These are phyloP conservation scores for Cygnus atratus DNA, from an alignment of 2,113 vertebrate species.

Conservation along the genomic window DNA sequence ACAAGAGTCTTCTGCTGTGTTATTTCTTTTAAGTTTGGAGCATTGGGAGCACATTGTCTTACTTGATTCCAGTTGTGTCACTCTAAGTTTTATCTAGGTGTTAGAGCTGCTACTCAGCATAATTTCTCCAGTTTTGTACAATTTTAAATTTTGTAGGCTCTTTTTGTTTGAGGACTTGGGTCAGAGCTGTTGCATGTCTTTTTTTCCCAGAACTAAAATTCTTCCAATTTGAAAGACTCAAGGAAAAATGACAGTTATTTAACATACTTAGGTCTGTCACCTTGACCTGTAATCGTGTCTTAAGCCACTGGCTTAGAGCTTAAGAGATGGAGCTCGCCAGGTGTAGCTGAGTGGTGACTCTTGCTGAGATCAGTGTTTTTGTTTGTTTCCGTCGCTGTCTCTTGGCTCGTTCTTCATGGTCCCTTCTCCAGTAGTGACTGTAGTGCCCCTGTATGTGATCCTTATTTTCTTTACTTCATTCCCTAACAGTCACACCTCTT, in stretches of 20 bases:
- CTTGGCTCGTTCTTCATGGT: background rate
- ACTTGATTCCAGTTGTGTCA: background rate
- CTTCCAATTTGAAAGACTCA: background rate
- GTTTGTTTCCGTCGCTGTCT: background rate
- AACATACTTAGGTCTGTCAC: background rate
- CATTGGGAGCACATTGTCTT: background rate
- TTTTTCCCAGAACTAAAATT: background rate
- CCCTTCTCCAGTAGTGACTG: background rate
- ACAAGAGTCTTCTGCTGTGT: background rate
- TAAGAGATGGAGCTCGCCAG: background rate
- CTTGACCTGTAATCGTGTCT: background rate
- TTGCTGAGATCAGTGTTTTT: background rate
- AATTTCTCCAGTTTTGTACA: background rate
- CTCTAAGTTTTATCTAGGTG: background rate
- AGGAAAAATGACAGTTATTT: too few species aligned
- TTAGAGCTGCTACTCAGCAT: background rate
- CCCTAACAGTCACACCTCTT: background rate
- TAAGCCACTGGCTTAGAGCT: background rate
- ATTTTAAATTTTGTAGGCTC: background rate
- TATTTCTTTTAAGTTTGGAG: background rate
- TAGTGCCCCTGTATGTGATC: rapidly evolving
- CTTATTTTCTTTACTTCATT: background rate
- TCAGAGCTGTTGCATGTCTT: background rate
- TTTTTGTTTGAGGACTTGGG: background rate
- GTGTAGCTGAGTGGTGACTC: background rate